Evolutionary conservation across 2,113 vertebrate species (phyloP).

Genomic region (Myrmecophaga tridactyla): DNA sequence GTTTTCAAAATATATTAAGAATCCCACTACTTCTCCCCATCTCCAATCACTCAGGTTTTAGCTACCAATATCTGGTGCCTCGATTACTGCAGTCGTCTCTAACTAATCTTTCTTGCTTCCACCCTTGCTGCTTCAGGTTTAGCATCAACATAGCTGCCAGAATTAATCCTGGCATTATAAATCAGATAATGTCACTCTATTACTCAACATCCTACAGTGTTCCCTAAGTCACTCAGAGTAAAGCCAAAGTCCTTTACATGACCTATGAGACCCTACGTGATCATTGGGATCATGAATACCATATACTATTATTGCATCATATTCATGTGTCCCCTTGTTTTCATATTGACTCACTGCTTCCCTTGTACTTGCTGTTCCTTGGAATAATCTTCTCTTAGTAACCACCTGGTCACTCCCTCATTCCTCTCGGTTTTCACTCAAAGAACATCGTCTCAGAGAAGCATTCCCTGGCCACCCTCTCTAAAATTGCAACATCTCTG

Average conservation of each 20-base stretch:
- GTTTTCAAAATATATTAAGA: not conserved
- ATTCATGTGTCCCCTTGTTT: not conserved
- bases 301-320: accelerated
- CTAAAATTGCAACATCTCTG: not conserved
- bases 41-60: not conserved
- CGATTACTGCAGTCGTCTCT: not conserved
- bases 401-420: accelerated
- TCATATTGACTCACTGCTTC: accelerated
- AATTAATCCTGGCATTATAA: not conserved
- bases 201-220: not conserved
- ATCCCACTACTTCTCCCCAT: not conserved
- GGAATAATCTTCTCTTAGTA: not conserved
- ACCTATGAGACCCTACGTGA: accelerated
- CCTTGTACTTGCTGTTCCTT: not conserved
- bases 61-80: not conserved
- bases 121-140: not conserved
- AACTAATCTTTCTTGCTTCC: not conserved
- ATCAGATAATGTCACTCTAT: not conserved
- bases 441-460: not conserved
- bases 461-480: not conserved
- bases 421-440: not conserved
- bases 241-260: not conserved
- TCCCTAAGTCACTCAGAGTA: not conserved
- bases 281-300: not conserved
- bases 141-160: not conserved